These are phyloP conservation scores for Urocitellus parryii DNA, from an alignment of 2,113 vertebrate species.

Conservation along the genomic window DNA sequence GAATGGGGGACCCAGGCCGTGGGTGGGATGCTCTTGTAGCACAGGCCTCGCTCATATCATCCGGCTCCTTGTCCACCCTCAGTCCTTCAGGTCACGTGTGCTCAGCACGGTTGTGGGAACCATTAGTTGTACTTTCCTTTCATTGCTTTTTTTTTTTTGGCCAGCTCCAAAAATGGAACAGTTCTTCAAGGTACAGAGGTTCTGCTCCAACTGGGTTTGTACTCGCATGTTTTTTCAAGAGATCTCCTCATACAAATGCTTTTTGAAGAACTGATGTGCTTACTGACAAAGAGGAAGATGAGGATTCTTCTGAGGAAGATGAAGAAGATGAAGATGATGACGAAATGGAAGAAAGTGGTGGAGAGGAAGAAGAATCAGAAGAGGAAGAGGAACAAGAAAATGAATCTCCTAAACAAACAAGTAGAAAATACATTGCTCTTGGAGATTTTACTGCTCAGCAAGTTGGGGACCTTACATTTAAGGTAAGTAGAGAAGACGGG, in stretches of 20 bases:
- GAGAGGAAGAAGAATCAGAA: slow-evolving; percentile 76
- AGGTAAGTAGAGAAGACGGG: slow-evolving; percentile 82
- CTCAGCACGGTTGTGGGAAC: background rate
- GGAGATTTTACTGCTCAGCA: slow-evolving; percentile 92
- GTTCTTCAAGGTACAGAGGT: background rate
- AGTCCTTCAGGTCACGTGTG: background rate
- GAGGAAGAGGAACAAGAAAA: slow-evolving; percentile 77
- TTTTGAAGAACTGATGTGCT: slow-evolving; percentile 63
- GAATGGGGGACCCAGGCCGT: background rate
- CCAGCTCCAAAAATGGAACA: background rate
- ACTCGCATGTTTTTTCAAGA: background rate
- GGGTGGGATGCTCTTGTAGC: background rate
- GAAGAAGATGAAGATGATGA: slow-evolving; percentile 33
- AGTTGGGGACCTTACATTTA: slow-evolving; percentile 93
- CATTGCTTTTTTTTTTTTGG: background rate
- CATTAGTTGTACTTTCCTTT: background rate
- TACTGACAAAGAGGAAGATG: slow-evolving; percentile 72
- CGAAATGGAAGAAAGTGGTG: slow-evolving; percentile 76
- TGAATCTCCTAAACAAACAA: slow-evolving; percentile 66
- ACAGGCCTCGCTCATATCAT: background rate
- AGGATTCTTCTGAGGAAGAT: background rate
- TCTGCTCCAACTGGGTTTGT: background rate
- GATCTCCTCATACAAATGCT: slow-evolving; percentile 26
- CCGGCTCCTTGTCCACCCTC: background rate
- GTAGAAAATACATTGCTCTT: slow-evolving; percentile 87